phyloP scores from a whole-genome alignment of 1,140 invertebrate genomes.

The Orchesella cincta region DNA sequence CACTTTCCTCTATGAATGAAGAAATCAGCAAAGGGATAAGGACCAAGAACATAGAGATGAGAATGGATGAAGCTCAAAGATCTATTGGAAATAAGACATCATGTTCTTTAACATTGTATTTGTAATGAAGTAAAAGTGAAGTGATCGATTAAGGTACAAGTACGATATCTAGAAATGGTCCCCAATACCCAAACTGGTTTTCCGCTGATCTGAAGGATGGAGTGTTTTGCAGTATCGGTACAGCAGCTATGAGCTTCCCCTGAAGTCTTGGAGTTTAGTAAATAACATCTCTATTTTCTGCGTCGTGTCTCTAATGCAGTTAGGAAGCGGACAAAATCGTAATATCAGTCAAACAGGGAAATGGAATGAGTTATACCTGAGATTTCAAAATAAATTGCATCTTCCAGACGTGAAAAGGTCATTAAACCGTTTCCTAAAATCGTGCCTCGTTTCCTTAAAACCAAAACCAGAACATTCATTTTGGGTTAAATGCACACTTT shows the following conservation, averaged over 20 bases:
- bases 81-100: constrained; percentile 20
- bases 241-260: too few species aligned
- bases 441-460: constrained; percentile 9
- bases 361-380: constrained; percentile 16
- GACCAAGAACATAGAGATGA: not conserved
- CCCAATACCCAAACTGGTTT: too few species aligned
- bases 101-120: too few species aligned
- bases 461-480: not conserved
- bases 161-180: too few species aligned
- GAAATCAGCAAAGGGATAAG: constrained; percentile 20
- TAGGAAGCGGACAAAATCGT: constrained; percentile 4
- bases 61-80: not conserved
- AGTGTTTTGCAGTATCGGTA: not conserved
- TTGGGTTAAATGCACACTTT: not conserved
- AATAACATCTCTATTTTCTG: too few species aligned
- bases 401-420: constrained; percentile 8
- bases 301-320: constrained; percentile 4
- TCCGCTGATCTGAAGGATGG: not conserved
- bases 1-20: constrained; percentile 11
- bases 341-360: not conserved
- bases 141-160: too few species aligned
- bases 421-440: constrained; percentile 25
- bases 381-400: constrained; percentile 23
- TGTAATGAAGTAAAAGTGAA: too few species aligned
- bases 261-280: too few species aligned